Conservation (phyloP, 2,113 vertebrate genomes). For the Nasalis larvatus region DNA sequence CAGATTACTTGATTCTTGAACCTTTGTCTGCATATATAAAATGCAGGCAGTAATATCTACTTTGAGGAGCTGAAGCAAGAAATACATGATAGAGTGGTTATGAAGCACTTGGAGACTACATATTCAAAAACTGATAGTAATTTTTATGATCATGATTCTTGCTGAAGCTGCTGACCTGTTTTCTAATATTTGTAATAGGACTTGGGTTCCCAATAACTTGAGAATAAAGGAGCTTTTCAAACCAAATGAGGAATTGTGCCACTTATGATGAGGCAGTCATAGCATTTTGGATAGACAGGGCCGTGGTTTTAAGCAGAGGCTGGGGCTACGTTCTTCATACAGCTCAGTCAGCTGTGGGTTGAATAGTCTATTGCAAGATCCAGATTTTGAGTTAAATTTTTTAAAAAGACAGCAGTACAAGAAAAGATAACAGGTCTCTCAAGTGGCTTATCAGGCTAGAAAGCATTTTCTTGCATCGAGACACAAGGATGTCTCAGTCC, state of each 20-base stretch:
- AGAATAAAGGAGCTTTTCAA: background rate
- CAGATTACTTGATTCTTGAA: background rate
- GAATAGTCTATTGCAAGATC: background rate
- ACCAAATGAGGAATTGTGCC: background rate
- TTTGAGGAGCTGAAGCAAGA: background rate
- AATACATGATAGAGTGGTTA: background rate
- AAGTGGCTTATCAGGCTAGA: background rate
- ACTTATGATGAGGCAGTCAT: fast-evolving
- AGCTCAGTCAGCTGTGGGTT: background rate
- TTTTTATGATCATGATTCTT: background rate
- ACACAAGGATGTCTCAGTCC: background rate
- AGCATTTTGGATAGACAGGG: too few species aligned
- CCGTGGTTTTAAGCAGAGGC: background rate
- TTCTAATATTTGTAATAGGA: background rate
- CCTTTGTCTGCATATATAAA: background rate
- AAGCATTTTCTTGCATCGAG: background rate
- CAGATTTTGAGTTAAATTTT: slow-evolving; percentile 40
- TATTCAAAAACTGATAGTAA: background rate
- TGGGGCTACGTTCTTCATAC: background rate
- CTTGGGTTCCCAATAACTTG: background rate
- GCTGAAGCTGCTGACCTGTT: background rate
- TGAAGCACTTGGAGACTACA: background rate
- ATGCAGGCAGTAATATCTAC: background rate
- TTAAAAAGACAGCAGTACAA: background rate
- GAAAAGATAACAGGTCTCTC: slow-evolving; percentile 16